These are phyloP conservation scores for Pollimyrus isidori DNA, from an alignment of 2,113 vertebrate species.

Conservation along the genomic window DNA sequence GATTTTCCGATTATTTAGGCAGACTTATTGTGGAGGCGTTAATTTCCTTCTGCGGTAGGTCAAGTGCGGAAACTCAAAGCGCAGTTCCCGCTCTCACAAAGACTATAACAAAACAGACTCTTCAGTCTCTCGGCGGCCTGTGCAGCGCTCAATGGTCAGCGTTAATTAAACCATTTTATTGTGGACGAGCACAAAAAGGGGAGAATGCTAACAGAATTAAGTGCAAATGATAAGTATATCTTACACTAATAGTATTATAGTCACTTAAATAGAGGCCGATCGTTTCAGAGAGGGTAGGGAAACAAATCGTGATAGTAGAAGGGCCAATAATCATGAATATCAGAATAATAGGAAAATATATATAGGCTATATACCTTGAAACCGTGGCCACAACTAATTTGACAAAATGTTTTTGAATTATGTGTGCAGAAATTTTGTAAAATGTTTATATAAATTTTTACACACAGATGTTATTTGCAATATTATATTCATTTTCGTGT, in stretches of 20 bases:
- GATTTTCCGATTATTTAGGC: slow-evolving; percentile 66
- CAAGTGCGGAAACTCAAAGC: slow-evolving; percentile 67
- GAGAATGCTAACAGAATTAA: neutral
- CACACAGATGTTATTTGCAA: neutral
- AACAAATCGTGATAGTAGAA: neutral
- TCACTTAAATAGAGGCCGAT: neutral
- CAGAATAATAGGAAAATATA: neutral
- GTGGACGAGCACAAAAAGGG: neutral
- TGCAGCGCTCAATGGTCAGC: neutral
- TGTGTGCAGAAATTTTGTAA: neutral
- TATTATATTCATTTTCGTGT: neutral
- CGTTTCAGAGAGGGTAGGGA: neutral
- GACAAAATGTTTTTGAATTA: neutral
- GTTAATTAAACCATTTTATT: slow-evolving; percentile 17
- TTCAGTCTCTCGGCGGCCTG: neutral
- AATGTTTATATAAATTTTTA: neutral
- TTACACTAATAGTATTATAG: neutral
- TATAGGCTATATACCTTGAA: neutral
- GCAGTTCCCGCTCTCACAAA: slow-evolving; percentile 31
- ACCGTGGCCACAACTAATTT: neutral
- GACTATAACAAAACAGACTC: slow-evolving; percentile 8
- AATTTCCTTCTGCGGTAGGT: slow-evolving; percentile 70
- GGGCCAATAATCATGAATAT: neutral
- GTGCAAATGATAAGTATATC: neutral
- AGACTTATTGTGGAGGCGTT: slow-evolving; percentile 38